Evolutionary conservation across 2,888 invertebrate genomes (phyloP).

Genomic region (Diabrotica balteata): DNA sequence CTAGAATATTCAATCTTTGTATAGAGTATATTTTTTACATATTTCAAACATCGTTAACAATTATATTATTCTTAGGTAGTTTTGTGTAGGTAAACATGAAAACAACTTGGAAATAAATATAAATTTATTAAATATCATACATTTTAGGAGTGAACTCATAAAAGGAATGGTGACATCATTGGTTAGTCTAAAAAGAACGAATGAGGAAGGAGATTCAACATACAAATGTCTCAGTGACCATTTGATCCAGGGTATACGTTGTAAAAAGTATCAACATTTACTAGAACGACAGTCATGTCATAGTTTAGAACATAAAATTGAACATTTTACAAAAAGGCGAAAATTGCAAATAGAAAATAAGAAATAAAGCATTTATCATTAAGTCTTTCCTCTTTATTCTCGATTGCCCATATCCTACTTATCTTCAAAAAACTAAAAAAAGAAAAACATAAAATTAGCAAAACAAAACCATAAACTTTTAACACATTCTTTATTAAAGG

Average conservation of each 20-base stretch:
- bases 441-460: conserved; percentile 1
- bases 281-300: conserved; percentile 79
- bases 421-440: conserved; percentile 34
- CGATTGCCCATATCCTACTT: conserved; percentile 9
- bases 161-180: conserved; percentile 65
- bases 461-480: too few species aligned
- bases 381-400: neutral
- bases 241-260: conserved; percentile 72
- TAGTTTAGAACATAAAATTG: conserved; percentile 80
- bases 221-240: conserved; percentile 63
- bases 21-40: too few species aligned
- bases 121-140: neutral
- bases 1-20: too few species aligned
- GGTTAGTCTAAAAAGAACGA: conserved; percentile 53
- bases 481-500: too few species aligned
- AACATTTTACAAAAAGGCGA: conserved; percentile 76
- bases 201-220: conserved; percentile 19
- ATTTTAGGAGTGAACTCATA: conserved; percentile 66
- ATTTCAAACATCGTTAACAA: too few species aligned
- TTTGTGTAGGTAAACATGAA: too few species aligned
- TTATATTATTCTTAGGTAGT: too few species aligned
- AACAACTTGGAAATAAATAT: too few species aligned
- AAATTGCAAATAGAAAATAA: conserved; percentile 39
- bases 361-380: conserved; percentile 17
- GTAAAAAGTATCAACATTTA: conserved; percentile 76